phyloP scores from a whole-genome alignment of 2,888 invertebrate genomes.

The Archips xylosteana region DNA sequence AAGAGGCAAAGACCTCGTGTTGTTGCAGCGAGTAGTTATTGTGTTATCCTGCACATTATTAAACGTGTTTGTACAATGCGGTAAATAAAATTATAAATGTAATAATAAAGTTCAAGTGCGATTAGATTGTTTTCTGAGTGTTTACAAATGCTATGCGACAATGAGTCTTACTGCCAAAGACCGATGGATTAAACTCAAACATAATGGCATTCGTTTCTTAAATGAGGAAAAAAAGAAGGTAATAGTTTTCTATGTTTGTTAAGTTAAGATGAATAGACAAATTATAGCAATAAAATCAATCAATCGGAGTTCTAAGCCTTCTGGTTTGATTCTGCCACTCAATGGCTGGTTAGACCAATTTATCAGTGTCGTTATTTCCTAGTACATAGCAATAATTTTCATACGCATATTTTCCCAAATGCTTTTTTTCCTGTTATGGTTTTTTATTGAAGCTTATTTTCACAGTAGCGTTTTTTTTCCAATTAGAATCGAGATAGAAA shows the following conservation, averaged over 20 bases:
- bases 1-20: slow-evolving; percentile 12
- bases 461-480: too few species aligned
- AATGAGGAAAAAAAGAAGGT: slow-evolving; percentile 34
- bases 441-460: too few species aligned
- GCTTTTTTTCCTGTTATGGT: too few species aligned
- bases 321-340: too few species aligned
- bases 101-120: background rate
- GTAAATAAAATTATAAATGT: background rate
- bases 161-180: slow-evolving; percentile 23
- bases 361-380: too few species aligned
- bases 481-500: too few species aligned
- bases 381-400: too few species aligned
- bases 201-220: slow-evolving; percentile 15
- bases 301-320: too few species aligned
- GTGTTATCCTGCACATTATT: slow-evolving; percentile 22
- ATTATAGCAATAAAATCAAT: too few species aligned
- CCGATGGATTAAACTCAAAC: slow-evolving; percentile 21
- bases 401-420: too few species aligned
- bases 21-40: slow-evolving; percentile 4
- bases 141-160: slow-evolving; percentile 10
- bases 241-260: background rate
- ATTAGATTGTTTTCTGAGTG: background rate
- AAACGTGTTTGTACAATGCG: background rate
- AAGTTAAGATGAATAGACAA: too few species aligned
- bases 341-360: too few species aligned